Evolutionary conservation across 2,888 invertebrate genomes (phyloP), one percentile per base, ranked within the genome.

Genomic region (Eristalis pertinax): DNA sequence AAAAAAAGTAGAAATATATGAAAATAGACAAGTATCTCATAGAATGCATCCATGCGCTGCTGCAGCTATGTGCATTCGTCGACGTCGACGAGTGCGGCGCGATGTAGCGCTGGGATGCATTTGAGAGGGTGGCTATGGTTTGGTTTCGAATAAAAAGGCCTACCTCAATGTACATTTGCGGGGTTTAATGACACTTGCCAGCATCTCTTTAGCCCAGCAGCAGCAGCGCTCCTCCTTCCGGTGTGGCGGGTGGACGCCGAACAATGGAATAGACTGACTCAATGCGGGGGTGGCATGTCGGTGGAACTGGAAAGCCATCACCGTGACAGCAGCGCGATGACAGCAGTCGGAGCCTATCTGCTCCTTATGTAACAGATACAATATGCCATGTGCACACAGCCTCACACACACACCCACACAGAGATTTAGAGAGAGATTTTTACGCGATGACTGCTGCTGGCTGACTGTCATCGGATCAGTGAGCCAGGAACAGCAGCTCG

Each of bases 141-240:
- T 65, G 24, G 75, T 56, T 56, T 63, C 68, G 56, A 65, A 64
- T 70, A 62, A 84, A 84, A 60, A 80, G 73, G 87, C 87, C 80
- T 84, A 84, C 76, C 84, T 80, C 87, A 87, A 84, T 80, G 79
- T 76, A 69, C 75, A 83, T 84, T 84, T 87, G 50, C 87, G 87
- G n/a, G 84, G 87, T 87, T 87, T 87, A 87, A 87, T 87, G 87
- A 87, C 87, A 87, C 87, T 87, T 87, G 79, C 87, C 60, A 72
- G 70, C 15, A 67, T 38, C 60, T 13, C 32, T 22, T 22, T 64
- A 50, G 38, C 56, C 58, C 58, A 76, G 63, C 83, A 73, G 72
- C 73, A 58, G 73, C 67, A 62, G 68, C 38, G 41, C 69, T 73
- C 22, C 70, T 41, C 62, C 70, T 73, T 32, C 70, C 68, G 43